These are phyloP conservation scores for Archocentrus centrarchus DNA, from an alignment of 2,113 vertebrate genomes.

Conservation along the genomic window DNA sequence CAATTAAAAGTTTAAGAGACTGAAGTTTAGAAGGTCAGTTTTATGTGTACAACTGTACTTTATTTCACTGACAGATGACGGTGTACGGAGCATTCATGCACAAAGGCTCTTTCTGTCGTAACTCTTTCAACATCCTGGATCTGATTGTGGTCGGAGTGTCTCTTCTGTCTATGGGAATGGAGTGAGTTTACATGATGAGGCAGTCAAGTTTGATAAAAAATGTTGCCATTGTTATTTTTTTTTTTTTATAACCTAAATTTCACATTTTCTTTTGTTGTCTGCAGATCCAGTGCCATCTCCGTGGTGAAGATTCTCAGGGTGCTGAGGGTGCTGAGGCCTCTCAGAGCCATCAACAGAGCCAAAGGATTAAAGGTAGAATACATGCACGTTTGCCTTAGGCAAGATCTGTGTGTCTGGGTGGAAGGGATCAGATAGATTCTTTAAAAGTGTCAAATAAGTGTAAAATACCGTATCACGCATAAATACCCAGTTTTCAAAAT, in stretches of 20 bases:
- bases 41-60: conserved; percentile 4
- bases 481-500: not conserved
- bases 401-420: not conserved
- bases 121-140: conserved; percentile 98
- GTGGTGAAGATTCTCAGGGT: conserved; percentile 99
- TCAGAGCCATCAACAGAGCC: conserved; percentile 95
- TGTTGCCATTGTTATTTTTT: not conserved
- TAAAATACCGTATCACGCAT: not conserved
- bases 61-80: conserved; percentile 88
- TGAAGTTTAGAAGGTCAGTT: not conserved
- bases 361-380: conserved; percentile 92
- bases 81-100: conserved; percentile 95
- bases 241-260: not conserved
- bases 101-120: conserved; percentile 96
- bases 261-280: not conserved
- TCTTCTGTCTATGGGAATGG: conserved; percentile 93
- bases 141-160: conserved; percentile 95
- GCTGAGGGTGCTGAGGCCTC: conserved; percentile 93
- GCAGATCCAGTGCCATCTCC: conserved; percentile 95
- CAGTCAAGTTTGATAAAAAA: not conserved
- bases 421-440: fast-evolving
- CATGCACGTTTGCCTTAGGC: not conserved
- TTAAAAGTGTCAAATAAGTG: not conserved
- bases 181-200: conserved; percentile 83
- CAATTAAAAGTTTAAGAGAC: not conserved